A percentile compares a stretch with the other conserved stretches of the same genome.
Conservation (phyloP, 2,797 vertebrate genomes). For the Apodemus agrarius region DNA sequence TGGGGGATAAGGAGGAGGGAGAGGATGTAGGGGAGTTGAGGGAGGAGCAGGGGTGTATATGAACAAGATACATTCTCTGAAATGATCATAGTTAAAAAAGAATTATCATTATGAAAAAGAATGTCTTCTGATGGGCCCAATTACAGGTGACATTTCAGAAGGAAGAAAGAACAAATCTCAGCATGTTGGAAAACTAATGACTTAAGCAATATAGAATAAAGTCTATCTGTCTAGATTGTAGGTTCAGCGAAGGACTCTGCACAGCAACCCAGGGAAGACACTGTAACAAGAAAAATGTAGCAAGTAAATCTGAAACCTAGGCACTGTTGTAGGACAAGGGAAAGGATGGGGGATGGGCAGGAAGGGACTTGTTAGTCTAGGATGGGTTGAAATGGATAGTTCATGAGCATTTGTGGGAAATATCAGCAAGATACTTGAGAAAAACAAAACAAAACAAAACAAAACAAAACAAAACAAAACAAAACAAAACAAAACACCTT, state of each 20-base stretch:
- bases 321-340: not conserved
- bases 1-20: too few species aligned
- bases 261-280: not conserved
- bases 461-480: not conserved
- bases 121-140: not conserved
- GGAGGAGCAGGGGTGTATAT: not conserved
- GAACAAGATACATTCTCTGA: not conserved
- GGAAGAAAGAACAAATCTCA: not conserved
- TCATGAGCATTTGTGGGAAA: not conserved
- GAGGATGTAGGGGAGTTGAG: not conserved
- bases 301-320: not conserved
- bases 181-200: not conserved
- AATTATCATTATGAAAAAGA: constrained; percentile 1
- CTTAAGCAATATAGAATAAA: not conserved
- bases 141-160: not conserved
- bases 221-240: not conserved
- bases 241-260: not conserved
- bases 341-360: not conserved
- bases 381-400: not conserved
- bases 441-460: not conserved
- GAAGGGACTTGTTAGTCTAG: not conserved
- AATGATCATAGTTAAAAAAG: not conserved
- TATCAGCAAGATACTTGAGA: not conserved
- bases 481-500: not conserved
- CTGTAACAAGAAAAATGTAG: not conserved